These are phyloP conservation scores for Rhagonycha lutea DNA, from an alignment of 2,888 invertebrate genomes.

Conservation along the genomic window DNA sequence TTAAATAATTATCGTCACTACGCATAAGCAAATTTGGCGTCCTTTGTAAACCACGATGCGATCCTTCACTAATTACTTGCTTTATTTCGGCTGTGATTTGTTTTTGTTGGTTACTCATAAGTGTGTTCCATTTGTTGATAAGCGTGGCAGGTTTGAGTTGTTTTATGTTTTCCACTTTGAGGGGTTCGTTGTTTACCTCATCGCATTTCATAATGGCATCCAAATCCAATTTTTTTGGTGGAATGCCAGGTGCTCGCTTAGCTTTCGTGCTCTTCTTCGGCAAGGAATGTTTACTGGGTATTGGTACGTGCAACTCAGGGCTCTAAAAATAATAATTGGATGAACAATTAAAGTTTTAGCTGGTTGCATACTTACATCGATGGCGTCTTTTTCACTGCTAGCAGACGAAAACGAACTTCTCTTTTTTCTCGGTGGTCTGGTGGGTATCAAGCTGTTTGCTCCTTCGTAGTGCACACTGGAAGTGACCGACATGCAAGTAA, in stretches of 20 bases:
- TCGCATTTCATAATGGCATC: conserved; percentile 54
- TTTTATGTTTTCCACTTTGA: conserved; percentile 54
- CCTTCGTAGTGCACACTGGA: conserved; percentile 59
- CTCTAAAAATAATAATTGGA: conserved; percentile 37
- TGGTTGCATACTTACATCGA: conserved; percentile 9
- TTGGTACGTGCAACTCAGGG: conserved; percentile 49
- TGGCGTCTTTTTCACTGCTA: conserved; percentile 63
- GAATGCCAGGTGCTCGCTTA: conserved; percentile 61
- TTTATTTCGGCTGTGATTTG: conserved; percentile 56
- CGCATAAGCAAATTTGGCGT: conserved; percentile 53
- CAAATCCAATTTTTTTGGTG: conserved; percentile 49
- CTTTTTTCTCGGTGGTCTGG: conserved; percentile 67
- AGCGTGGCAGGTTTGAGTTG: conserved; percentile 62
- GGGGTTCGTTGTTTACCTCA: conserved; percentile 40
- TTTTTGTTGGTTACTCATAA: conserved; percentile 56
- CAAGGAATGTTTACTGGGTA: conserved; percentile 57
- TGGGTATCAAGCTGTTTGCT: conserved; percentile 29
- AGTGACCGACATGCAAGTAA: conserved; percentile 76
- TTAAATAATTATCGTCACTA: conserved; percentile 42
- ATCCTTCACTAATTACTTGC: conserved; percentile 51
- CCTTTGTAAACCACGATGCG: conserved; percentile 54
- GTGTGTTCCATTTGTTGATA: conserved; percentile 59
- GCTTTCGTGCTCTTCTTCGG: conserved; percentile 64
- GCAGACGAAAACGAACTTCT: conserved; percentile 66
- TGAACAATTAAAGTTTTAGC: background rate